These are phyloP conservation scores for Stenopsyche tienmushanensis DNA, from an alignment of 1,140 invertebrate species.

Conservation along the genomic window DNA sequence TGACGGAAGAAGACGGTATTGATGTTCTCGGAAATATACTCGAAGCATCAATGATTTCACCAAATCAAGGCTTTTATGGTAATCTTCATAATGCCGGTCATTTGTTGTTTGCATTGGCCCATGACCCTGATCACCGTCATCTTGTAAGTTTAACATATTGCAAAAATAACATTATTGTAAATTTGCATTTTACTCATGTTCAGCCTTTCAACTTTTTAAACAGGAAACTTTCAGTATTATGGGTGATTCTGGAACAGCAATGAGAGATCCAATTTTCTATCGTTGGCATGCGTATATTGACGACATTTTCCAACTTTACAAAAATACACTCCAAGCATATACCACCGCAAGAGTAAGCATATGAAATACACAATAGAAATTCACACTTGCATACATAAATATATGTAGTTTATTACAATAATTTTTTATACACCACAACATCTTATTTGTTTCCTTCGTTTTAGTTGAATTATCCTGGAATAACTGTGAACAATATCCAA, in stretches of 20 bases:
- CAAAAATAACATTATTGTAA: too few species aligned
- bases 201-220: slow-evolving; percentile 10
- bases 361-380: slow-evolving; percentile 3
- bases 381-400: too few species aligned
- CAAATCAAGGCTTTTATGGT: slow-evolving; percentile 70
- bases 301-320: slow-evolving; percentile 76
- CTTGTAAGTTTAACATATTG: slow-evolving; percentile 57
- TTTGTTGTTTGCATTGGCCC: slow-evolving; percentile 63
- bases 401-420: neutral
- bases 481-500: slow-evolving; percentile 59
- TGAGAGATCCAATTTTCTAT: slow-evolving; percentile 85
- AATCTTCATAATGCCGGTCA: slow-evolving; percentile 74
- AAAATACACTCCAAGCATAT: slow-evolving; percentile 67
- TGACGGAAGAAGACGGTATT: slow-evolving; percentile 72
- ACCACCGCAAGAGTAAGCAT: slow-evolving; percentile 43
- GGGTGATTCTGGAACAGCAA: slow-evolving; percentile 71
- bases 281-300: slow-evolving; percentile 81
- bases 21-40: slow-evolving; percentile 79
- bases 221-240: slow-evolving; percentile 61
- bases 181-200: too few species aligned
- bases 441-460: slow-evolving; percentile 17
- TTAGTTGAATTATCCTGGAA: slow-evolving; percentile 64
- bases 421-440: neutral
- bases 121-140: slow-evolving; percentile 73
- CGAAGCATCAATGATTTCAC: slow-evolving; percentile 70